Percentiles rank a stretch among this genome's conserved stretches.
These are phyloP conservation scores for Cheilosia grossa DNA, from an alignment of 2,888 invertebrate species.

Conservation along the genomic window DNA sequence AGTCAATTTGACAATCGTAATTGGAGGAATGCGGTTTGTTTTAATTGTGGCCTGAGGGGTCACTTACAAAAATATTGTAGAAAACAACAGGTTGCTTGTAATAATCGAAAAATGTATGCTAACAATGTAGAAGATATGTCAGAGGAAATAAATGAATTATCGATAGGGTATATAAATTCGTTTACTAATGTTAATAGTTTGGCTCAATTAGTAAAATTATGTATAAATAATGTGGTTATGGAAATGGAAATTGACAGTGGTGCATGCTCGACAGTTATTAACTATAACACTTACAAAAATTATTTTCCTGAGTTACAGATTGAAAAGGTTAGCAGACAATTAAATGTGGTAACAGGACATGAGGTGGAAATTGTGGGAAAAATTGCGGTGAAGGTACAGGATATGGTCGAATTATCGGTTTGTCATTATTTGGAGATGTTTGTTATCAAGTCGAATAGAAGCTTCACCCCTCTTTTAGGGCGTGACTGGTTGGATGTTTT, in stretches of 20 bases:
- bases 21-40: not conserved
- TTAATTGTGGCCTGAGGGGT: constrained; percentile 25
- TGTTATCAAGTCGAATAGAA: constrained; percentile 7
- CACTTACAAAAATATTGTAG: not conserved
- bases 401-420: not conserved
- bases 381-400: not conserved
- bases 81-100: not conserved
- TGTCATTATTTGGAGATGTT: constrained; percentile 8
- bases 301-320: constrained; percentile 5
- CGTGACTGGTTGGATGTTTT: constrained; percentile 51
- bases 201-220: constrained; percentile 21
- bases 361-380: constrained; percentile 20
- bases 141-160: constrained; percentile 21
- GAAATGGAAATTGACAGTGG: constrained; percentile 25
- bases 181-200: constrained; percentile 25
- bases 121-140: not conserved
- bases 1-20: too few species aligned
- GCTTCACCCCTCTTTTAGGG: constrained; percentile 46
- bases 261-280: constrained; percentile 43
- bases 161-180: constrained; percentile 31
- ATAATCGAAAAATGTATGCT: not conserved
- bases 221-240: constrained; percentile 29
- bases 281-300: constrained; percentile 24
- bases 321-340: constrained; percentile 1
- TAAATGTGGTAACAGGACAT: constrained; percentile 20